These are phyloP conservation scores for Nemapogon koenigi DNA, from an alignment of 2,888 invertebrate genomes.

Conservation along the genomic window DNA sequence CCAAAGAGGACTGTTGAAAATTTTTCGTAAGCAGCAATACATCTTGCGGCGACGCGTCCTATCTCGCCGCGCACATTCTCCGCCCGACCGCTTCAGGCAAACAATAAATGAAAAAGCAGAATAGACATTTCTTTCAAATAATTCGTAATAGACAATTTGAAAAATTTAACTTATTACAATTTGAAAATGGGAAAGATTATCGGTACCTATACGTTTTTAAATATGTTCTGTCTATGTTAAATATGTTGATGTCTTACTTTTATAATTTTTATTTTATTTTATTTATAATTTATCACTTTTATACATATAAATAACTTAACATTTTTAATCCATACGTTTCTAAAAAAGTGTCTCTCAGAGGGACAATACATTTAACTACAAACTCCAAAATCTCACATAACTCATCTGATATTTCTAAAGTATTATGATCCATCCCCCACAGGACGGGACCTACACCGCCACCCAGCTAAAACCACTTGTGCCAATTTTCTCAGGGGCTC, in stretches of 20 bases:
- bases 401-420: background rate
- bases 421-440: constrained; percentile 22
- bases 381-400: background rate
- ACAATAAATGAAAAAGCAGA: background rate
- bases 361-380: background rate
- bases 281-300: background rate
- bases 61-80: constrained; percentile 63
- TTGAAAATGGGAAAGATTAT: too few relatives aligned
- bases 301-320: too few relatives aligned
- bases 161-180: background rate
- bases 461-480: constrained; percentile 62
- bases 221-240: background rate
- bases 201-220: background rate
- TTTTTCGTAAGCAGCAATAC: constrained; percentile 65
- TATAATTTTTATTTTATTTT: background rate
- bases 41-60: constrained; percentile 55
- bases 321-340: background rate
- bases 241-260: background rate
- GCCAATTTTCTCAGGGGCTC: constrained; percentile 62
- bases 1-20: constrained; percentile 60
- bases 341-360: background rate
- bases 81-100: constrained; percentile 33
- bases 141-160: background rate
- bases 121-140: constrained; percentile 1
- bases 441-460: constrained; percentile 28